Base-by-base conservation (phyloP, 2,797 vertebrate species). In the Phataginus tetradactyla region DNA sequence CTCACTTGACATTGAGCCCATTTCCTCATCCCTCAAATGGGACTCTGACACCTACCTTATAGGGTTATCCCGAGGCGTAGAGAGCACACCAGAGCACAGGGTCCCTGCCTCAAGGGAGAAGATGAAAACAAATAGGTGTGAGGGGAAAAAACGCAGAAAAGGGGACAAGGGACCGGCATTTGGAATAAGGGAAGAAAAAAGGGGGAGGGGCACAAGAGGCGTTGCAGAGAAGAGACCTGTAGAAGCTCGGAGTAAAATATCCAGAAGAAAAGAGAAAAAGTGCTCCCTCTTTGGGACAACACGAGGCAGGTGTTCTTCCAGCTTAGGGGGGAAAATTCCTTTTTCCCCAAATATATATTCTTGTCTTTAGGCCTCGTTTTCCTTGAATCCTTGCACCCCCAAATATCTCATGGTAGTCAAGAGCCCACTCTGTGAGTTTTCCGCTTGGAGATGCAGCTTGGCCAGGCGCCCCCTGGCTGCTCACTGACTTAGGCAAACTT, bases 391-490 rank as follows among this genome's bases (percentile, higher is more conserved):
- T 21, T 61, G 59, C 57, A 53, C 32, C 77, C 69, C n/a, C 57
- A 83, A 51, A 8, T 39, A 68, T 29, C 66, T 69, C 53, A 1
- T 3, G 21, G 45, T 11, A 72, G n/a, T 27, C 27, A 10, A 5
- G 27, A 68, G 57, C 20, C 15, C 18, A 14, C 29, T 4, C 10
- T 66, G 15, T 71, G 10, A 2, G 53, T 14, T 74, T 9, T 10
- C 11, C 11, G 10, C 4, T 7, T 8, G 37, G 42, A 27, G 45
- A 0, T 7, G 14, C 5, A 11, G 59, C 9, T 8, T 4, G 6
- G 39, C 12, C 14, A 10, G 64, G 51, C 13, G 13, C 69, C 75
- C 34, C 83, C 63, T 68, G 13, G 69, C 69, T 45, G 71, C 53
- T 18, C 14, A 27, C 72, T 27, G 59, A 37, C 3, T 45, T 45